Conservation (phyloP, 2,113 vertebrate genomes). For the Seriola aureovittata region DNA sequence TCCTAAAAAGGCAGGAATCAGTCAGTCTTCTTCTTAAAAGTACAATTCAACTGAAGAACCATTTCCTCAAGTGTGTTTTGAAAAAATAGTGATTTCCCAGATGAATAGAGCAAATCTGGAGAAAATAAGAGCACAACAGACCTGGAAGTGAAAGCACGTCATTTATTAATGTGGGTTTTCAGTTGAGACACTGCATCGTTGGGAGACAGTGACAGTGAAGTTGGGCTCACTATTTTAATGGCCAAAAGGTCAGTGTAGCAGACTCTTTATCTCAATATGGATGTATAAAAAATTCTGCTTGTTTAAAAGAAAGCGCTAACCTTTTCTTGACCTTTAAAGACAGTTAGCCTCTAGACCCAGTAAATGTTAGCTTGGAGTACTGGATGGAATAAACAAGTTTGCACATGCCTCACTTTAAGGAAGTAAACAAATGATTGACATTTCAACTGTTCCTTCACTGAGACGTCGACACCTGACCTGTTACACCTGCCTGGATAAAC, state of each 20-base stretch:
- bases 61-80: conserved; percentile 33
- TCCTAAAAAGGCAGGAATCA: conserved; percentile 46
- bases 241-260: neutral
- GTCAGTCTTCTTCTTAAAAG: conserved; percentile 32
- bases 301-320: neutral
- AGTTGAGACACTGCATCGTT: neutral
- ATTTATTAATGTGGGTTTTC: conserved; percentile 5
- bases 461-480: neutral
- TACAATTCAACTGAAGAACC: conserved; percentile 3
- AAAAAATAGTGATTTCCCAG: neutral
- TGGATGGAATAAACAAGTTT: neutral
- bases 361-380: neutral
- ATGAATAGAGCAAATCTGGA: neutral
- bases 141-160: neutral
- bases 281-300: too few relatives aligned
- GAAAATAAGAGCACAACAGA: conserved; percentile 8
- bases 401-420: neutral
- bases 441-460: neutral
- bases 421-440: neutral
- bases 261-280: too few relatives aligned
- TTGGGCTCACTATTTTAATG: neutral
- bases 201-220: neutral
- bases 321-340: neutral
- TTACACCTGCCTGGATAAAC: neutral
- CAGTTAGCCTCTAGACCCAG: too few relatives aligned